These are phyloP conservation scores for Malurus splendens DNA, from an alignment of 2,797 vertebrate genomes.

Conservation along the genomic window DNA sequence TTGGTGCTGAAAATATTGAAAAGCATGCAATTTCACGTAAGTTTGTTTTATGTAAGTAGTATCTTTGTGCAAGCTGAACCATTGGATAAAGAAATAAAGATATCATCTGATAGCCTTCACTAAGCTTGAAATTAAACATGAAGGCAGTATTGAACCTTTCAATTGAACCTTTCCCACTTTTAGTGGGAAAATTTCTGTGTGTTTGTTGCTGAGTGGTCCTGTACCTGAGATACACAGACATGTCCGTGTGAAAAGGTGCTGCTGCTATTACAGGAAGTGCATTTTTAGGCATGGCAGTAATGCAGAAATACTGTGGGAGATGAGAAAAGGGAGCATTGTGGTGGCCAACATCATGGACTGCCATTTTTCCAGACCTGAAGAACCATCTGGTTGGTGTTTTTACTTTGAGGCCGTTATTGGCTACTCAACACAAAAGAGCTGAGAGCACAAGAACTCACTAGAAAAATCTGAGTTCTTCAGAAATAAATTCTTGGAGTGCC, in stretches of 20 bases:
- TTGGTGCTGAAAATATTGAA: not conserved
- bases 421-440: not conserved
- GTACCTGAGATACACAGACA: not conserved
- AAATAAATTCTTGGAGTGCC: not conserved
- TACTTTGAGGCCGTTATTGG: not conserved
- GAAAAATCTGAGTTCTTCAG: not conserved
- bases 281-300: not conserved
- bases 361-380: not conserved
- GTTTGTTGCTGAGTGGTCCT: not conserved
- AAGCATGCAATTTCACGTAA: accelerated
- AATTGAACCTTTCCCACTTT: not conserved
- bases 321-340: not conserved
- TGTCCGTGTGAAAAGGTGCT: not conserved
- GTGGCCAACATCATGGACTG: not conserved
- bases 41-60: not conserved
- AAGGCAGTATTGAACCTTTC: not conserved
- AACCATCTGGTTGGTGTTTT: not conserved
- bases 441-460: not conserved
- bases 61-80: not conserved
- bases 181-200: not conserved
- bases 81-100: not conserved
- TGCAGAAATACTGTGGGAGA: not conserved
- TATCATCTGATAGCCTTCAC: not conserved
- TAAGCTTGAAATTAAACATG: not conserved
- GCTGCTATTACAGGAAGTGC: not conserved